Percentiles rank a stretch among this genome's conserved stretches.
phyloP scores from a whole-genome alignment of 2,888 invertebrate genomes.

The Camponotus fellah region DNA sequence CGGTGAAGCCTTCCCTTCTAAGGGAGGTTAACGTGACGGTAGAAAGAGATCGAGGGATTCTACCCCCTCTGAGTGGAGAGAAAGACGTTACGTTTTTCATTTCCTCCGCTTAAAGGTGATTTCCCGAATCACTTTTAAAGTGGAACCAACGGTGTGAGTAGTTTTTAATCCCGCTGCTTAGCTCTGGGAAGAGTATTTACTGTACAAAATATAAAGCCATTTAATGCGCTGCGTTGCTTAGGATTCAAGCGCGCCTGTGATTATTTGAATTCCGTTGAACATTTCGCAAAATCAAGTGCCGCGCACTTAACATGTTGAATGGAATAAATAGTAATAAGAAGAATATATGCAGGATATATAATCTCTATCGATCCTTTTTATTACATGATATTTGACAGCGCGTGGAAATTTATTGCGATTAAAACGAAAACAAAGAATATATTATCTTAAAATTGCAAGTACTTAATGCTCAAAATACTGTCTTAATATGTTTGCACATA shows the following conservation, averaged over 20 bases:
- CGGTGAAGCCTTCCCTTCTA: slow-evolving; percentile 18
- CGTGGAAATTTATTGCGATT: background rate
- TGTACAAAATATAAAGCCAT: slow-evolving; percentile 38
- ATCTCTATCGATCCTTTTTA: background rate
- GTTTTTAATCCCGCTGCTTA: slow-evolving; percentile 52
- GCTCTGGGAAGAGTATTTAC: slow-evolving; percentile 48
- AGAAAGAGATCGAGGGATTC: slow-evolving; percentile 39
- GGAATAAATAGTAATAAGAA: background rate
- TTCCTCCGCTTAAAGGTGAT: slow-evolving; percentile 67
- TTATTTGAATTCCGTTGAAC: slow-evolving; percentile 44
- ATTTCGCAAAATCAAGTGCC: slow-evolving; percentile 4
- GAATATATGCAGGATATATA: background rate
- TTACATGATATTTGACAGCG: slow-evolving; percentile 2
- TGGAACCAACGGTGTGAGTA: slow-evolving; percentile 51
- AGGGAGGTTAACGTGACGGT: slow-evolving; percentile 40
- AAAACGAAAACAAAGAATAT: background rate
- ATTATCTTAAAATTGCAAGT: slow-evolving; percentile 24
- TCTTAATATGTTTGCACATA: slow-evolving; percentile 18
- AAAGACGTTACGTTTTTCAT: slow-evolving; percentile 68
- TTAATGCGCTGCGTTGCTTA: background rate
- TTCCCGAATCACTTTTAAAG: slow-evolving; percentile 67
- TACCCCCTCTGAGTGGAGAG: slow-evolving; percentile 40
- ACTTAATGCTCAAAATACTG: slow-evolving; percentile 17
- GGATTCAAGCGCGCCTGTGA: background rate
- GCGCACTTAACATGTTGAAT: slow-evolving; percentile 19